Conservation (phyloP, 2,113 vertebrate species). For the Barnardius zonarius region DNA sequence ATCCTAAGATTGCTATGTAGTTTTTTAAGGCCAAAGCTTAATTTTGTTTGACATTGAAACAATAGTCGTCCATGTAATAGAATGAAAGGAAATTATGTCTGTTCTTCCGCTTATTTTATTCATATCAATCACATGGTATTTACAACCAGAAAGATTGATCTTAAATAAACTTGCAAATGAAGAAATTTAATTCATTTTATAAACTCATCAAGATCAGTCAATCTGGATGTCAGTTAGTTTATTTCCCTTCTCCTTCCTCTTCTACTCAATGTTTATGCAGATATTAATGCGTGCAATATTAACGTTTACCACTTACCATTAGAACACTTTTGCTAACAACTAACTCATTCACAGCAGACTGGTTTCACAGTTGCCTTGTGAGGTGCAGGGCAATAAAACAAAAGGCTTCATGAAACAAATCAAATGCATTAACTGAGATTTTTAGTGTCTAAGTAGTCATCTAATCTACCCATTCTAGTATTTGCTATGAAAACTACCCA, state of each 20-base stretch:
- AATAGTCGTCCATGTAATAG: constrained; percentile 39
- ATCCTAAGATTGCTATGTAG: constrained; percentile 33
- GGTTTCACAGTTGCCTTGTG: not conserved
- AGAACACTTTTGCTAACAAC: not conserved
- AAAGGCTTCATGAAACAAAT: constrained; percentile 53
- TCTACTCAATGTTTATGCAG: not conserved
- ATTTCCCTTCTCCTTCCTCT: constrained; percentile 25
- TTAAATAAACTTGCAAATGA: constrained; percentile 63
- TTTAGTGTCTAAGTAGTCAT: constrained; percentile 6
- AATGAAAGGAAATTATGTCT: constrained; percentile 50
- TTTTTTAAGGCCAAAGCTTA: constrained; percentile 51
- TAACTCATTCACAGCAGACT: not conserved
- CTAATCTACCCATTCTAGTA: not conserved
- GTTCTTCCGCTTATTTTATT: constrained; percentile 59
- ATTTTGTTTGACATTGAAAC: constrained; percentile 63
- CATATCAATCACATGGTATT: constrained; percentile 65
- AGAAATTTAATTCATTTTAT: constrained; percentile 42
- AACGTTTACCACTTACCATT: not conserved
- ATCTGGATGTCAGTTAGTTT: constrained; percentile 53
- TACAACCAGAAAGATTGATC: constrained; percentile 56
- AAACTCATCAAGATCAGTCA: constrained; percentile 47
- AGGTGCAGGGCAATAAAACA: not conserved
- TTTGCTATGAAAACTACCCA: not conserved
- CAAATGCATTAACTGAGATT: not conserved
- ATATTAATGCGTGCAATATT: not conserved